Evolutionary conservation across 2,797 vertebrate genomes (phyloP), one percentile per base, ranked within the genome.

Genomic region (Gila robusta): DNA sequence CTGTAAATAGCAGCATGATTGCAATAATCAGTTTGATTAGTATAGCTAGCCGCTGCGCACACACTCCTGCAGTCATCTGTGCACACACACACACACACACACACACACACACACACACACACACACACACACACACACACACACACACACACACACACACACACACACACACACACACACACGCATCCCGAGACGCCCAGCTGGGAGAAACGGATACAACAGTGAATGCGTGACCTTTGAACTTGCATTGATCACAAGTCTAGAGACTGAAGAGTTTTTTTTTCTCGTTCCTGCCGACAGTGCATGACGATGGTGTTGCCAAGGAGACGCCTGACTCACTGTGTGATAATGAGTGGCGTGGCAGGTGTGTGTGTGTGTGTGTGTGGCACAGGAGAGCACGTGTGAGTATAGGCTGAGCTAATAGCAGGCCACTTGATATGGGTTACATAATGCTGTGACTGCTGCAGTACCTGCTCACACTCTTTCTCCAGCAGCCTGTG

Each of bases 371-470:
- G 26, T 84, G 82, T 81, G 37, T 37, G 26, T 86, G 47, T 47
- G 87, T 85, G 67, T 59, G 86, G 47, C 71, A 80, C 78, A 83
- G 71, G 70, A 84, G 41, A 87, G 86, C 95, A 95, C 94, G 94
- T 96, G 94, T 93, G 89, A 93, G 91, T 91, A 92, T 93, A 91
- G 92, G 93, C 93, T 94, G 93, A 94, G 94, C 95, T 94, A 94
- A 95, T 95, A 94, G 94, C 91, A 91, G 92, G 94, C 94, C 94
- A 94, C 93, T 95, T 94, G 94, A 95, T 94, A 96, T 91, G 91
- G 91, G 92, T 96, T 96, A 95, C 94, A 92, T 94, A 96, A 92
- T 89, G 87, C 87, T 93, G 93, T 93, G 92, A 93, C 93, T 95
- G 93, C 83, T 79, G 90, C 93, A 94, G 94, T 91, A 89, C 88